Percentiles rank a stretch among this genome's conserved stretches.
Conservation (phyloP, 2,113 vertebrate genomes). For the Centrocercus urophasianus region DNA sequence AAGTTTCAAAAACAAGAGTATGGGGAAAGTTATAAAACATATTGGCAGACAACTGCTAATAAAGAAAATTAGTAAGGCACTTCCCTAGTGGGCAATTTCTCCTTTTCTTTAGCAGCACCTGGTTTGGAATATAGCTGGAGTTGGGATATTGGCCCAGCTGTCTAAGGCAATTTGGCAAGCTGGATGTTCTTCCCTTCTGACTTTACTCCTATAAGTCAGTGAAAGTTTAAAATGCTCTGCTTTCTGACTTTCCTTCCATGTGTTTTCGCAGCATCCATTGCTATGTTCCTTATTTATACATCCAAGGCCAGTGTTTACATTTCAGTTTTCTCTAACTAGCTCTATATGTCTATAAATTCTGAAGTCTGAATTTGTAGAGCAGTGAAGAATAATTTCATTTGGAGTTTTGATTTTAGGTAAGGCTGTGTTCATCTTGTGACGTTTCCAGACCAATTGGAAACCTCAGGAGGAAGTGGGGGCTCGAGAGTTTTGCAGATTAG, state of each 20-base stretch:
- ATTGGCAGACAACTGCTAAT: slow-evolving; percentile 35
- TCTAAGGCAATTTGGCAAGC: slow-evolving; percentile 26
- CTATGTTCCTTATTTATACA: background rate
- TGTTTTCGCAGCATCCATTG: background rate
- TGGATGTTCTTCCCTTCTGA: slow-evolving; percentile 16
- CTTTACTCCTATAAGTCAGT: slow-evolving; percentile 38
- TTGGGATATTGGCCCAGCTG: background rate
- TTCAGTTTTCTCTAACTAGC: background rate
- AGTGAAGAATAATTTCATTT: background rate
- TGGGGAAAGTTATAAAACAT: slow-evolving; percentile 12
- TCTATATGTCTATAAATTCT: background rate
- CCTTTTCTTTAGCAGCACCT: slow-evolving; percentile 40
- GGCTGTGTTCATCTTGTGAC: background rate
- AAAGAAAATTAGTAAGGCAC: slow-evolving; percentile 47
- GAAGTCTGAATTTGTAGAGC: background rate
- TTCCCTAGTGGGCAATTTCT: background rate
- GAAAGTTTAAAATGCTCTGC: slow-evolving; percentile 39
- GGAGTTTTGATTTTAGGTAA: background rate
- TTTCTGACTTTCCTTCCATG: background rate
- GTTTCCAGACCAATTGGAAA: slow-evolving; percentile 26
- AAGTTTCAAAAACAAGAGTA: slow-evolving; percentile 20
- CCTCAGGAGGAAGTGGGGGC: background rate
- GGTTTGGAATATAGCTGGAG: background rate
- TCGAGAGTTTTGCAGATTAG: slow-evolving; percentile 23
- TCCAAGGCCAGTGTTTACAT: background rate